A percentile compares a stretch with the other conserved stretches of the same genome.
Evolutionary conservation across 2,113 vertebrate species (phyloP).

Genomic region (Apteryx mantelli): DNA sequence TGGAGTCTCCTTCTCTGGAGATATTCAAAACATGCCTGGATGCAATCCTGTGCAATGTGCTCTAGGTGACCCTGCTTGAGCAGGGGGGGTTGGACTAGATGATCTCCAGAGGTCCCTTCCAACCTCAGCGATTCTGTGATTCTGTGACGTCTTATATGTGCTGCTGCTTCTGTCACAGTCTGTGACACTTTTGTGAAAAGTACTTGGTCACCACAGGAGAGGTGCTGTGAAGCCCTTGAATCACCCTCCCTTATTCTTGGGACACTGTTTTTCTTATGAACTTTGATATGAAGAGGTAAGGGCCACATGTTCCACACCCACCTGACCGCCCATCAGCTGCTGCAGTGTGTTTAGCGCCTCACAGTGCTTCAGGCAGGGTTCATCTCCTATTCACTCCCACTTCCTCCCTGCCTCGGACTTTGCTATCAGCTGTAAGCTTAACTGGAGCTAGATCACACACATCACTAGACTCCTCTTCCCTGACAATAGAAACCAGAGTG

Average conservation of each 20-base stretch:
- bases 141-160: background rate
- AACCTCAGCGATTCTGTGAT: too few relatives aligned
- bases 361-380: background rate
- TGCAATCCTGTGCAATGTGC: too few relatives aligned
- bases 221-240: slow-evolving; percentile 48
- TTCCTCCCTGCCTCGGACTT: background rate
- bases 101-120: too few relatives aligned
- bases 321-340: background rate
- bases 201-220: slow-evolving; percentile 40
- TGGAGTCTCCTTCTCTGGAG: too few relatives aligned
- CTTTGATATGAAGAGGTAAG: slow-evolving; percentile 21
- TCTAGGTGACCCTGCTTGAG: too few relatives aligned
- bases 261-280: background rate
- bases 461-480: background rate
- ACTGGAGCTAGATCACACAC: slow-evolving; percentile 63
- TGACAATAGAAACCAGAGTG: slow-evolving; percentile 76
- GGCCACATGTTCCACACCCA: background rate
- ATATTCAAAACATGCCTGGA: too few relatives aligned
- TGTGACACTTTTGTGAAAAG: slow-evolving; percentile 72
- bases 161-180: background rate
- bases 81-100: too few relatives aligned
- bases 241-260: slow-evolving; percentile 72
- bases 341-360: background rate
- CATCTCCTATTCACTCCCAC: background rate
- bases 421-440: background rate